A percentile compares a stretch with the other conserved stretches of the same genome.
These are phyloP conservation scores for Macrochelys suwanniensis DNA, from an alignment of 2,797 vertebrate species.

Conservation along the genomic window DNA sequence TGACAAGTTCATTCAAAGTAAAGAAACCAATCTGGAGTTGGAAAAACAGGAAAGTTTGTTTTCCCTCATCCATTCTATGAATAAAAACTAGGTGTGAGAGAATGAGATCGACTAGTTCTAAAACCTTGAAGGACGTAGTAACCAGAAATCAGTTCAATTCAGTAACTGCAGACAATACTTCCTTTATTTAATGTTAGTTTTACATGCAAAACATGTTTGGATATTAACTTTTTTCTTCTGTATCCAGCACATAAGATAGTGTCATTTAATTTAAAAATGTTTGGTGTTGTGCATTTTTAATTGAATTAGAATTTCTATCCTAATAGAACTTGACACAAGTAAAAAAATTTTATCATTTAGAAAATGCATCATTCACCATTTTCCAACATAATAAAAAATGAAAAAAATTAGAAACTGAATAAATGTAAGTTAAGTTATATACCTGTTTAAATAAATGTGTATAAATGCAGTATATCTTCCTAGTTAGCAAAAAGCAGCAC, in stretches of 20 bases:
- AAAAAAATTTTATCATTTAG: neutral
- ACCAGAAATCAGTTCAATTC: neutral
- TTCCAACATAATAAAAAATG: neutral
- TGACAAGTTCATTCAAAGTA: neutral
- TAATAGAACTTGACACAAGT: neutral
- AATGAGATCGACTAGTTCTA: neutral
- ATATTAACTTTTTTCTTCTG: neutral
- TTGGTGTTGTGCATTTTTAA: neutral
- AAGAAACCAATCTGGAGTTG: neutral
- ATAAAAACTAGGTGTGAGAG: neutral
- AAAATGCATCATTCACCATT: neutral
- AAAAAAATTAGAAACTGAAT: neutral
- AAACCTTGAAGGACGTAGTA: neutral
- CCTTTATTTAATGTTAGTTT: neutral
- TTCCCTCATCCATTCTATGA: neutral
- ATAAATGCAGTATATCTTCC: neutral
- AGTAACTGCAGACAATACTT: neutral
- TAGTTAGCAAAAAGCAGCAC: neutral
- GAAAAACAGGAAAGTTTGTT: neutral
- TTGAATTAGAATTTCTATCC: neutral
- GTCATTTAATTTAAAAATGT: neutral
- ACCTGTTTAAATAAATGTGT: neutral
- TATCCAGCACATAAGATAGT: neutral
- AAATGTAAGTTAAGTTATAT: neutral
- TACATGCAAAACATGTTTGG: neutral